Evolutionary conservation across 2,888 invertebrate genomes (phyloP).

Genomic region (Alsophila aescularia): DNA sequence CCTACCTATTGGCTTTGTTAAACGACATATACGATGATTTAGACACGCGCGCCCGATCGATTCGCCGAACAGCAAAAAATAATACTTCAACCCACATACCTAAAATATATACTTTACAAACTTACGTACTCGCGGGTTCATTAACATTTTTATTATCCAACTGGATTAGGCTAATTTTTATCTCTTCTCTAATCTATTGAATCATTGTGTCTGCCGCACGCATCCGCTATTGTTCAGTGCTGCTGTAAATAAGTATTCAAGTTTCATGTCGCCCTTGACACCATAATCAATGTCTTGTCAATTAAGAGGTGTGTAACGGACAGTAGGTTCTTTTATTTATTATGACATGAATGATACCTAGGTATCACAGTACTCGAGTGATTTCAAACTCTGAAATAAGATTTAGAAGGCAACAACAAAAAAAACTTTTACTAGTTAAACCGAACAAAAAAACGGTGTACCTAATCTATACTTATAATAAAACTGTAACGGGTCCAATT

Average conservation of each 20-base stretch:
- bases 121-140: constrained; percentile 36
- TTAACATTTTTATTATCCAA: constrained; percentile 43
- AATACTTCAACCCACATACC: neutral
- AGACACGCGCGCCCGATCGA: constrained; percentile 42
- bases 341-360: neutral
- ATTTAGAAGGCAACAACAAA: too few relatives aligned
- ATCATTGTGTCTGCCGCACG: constrained; percentile 23
- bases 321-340: neutral
- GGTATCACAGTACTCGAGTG: neutral
- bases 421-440: too few relatives aligned
- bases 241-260: constrained; percentile 19
- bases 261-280: constrained; percentile 32
- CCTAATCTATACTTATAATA: too few relatives aligned
- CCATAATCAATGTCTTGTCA: constrained; percentile 12
- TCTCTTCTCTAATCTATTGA: constrained; percentile 37
- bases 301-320: neutral
- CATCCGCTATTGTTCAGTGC: constrained; percentile 28
- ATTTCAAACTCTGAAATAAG: too few relatives aligned
- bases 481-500: too few relatives aligned
- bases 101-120: constrained; percentile 15
- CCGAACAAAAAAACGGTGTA: too few relatives aligned
- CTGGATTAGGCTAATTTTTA: constrained; percentile 43
- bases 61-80: constrained; percentile 35
- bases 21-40: constrained; percentile 48
- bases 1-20: constrained; percentile 53